Conservation (phyloP, 2,888 invertebrate genomes). For the Tethea ocularis region DNA sequence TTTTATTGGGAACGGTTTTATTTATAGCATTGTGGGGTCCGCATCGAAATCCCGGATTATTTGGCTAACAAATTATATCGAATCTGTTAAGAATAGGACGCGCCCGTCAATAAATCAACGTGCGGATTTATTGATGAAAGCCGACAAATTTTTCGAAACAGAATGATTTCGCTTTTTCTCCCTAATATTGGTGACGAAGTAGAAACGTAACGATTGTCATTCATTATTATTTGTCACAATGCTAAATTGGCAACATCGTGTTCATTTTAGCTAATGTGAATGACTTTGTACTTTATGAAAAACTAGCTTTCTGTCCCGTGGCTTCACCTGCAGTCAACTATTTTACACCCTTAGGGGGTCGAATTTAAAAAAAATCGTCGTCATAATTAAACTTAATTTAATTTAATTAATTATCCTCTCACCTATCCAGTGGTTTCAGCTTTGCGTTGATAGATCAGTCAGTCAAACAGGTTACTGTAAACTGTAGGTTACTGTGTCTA, state of each 20-base stretch:
- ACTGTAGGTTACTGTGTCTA: too few species aligned
- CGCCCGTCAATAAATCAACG: conserved; percentile 78
- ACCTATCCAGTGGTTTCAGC: too few species aligned
- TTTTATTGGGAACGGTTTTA: conserved; percentile 66
- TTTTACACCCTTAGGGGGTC: too few species aligned
- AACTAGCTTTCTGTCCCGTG: too few species aligned
- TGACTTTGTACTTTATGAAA: neutral
- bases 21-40: conserved; percentile 53
- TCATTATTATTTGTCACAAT: conserved; percentile 20
- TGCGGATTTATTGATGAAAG: conserved; percentile 74
- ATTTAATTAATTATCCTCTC: too few species aligned
- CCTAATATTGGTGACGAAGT: conserved; percentile 45
- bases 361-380: too few species aligned
- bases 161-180: conserved; percentile 46
- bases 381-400: too few species aligned
- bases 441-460: too few species aligned
- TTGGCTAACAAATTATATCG: conserved; percentile 83
- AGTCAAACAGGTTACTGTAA: too few species aligned
- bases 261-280: neutral
- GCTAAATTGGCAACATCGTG: neutral
- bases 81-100: conserved; percentile 78
- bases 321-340: too few species aligned
- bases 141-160: conserved; percentile 54
- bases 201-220: conserved; percentile 35
- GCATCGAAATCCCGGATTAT: conserved; percentile 80